Conservation (phyloP, 2,888 invertebrate species). For the Blera fallax region DNA sequence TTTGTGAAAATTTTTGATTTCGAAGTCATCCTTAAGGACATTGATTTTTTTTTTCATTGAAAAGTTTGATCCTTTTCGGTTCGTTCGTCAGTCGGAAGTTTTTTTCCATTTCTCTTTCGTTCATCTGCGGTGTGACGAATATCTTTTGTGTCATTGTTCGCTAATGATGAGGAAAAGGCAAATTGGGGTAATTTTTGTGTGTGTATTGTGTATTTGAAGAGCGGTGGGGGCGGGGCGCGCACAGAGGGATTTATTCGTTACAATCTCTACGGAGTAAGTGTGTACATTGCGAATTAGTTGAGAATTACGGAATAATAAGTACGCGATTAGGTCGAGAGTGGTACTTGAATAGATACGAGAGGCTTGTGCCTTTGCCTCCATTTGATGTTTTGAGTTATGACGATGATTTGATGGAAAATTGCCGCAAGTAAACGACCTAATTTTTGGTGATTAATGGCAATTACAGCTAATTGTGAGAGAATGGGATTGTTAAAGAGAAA, state of each 20-base stretch:
- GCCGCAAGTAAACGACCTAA: conserved; percentile 9
- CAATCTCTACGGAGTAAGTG: neutral
- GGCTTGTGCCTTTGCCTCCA: neutral
- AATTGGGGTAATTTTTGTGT: neutral
- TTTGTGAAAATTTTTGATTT: neutral
- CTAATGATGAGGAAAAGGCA: neutral
- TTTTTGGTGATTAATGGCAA: conserved; percentile 32
- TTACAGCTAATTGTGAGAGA: conserved; percentile 29
- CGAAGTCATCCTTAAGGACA: neutral
- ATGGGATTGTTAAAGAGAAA: neutral
- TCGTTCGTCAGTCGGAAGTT: neutral
- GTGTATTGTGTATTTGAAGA: neutral
- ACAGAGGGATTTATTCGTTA: too few species aligned
- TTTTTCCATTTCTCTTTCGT: neutral
- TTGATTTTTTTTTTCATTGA: neutral
- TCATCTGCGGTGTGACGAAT: neutral
- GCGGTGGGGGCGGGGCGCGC: neutral
- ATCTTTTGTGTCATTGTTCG: neutral
- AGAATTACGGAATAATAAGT: neutral
- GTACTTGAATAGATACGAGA: neutral
- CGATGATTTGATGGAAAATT: neutral
- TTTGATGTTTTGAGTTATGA: conserved; percentile 4
- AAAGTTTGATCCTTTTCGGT: neutral
- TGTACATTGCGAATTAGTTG: neutral
- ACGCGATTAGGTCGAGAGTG: neutral